These are phyloP conservation scores for Lepidurus couesii DNA, from an alignment of 1,140 invertebrate genomes.

Conservation along the genomic window DNA sequence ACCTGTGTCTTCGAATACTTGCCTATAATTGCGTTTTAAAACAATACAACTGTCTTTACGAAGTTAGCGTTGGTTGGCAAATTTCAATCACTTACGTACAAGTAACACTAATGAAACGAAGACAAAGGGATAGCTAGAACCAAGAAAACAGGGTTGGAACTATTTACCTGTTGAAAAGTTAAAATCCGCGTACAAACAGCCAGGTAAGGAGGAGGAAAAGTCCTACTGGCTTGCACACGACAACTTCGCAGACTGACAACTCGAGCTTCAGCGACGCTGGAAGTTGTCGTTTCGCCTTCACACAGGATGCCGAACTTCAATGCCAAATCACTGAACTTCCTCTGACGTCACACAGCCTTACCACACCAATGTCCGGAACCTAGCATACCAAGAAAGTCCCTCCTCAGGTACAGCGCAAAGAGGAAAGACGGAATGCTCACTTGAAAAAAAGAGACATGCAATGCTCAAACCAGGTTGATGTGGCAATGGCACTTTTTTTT, in stretches of 20 bases:
- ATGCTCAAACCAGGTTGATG: not conserved
- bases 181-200: not conserved
- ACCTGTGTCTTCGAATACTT: too few species aligned
- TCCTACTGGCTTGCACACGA: not conserved
- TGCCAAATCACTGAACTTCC: not conserved
- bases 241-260: slow-evolving; percentile 1
- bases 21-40: too few species aligned
- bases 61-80: too few species aligned
- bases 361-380: not conserved
- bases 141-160: not conserved
- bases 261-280: not conserved
- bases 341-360: not conserved
- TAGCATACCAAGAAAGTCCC: not conserved
- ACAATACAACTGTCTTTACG: too few species aligned
- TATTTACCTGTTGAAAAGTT: not conserved
- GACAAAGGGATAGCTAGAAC: not conserved
- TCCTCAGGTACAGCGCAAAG: too few species aligned
- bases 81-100: too few species aligned
- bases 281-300: not conserved
- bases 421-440: not conserved
- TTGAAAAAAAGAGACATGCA: not conserved
- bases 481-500: slow-evolving; percentile 16
- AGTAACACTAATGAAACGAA: too few species aligned
- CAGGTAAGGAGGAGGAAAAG: not conserved
- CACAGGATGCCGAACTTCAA: not conserved